Evolutionary conservation across 2,113 vertebrate species (phyloP).

Genomic region (Eubucco bourcierii): DNA sequence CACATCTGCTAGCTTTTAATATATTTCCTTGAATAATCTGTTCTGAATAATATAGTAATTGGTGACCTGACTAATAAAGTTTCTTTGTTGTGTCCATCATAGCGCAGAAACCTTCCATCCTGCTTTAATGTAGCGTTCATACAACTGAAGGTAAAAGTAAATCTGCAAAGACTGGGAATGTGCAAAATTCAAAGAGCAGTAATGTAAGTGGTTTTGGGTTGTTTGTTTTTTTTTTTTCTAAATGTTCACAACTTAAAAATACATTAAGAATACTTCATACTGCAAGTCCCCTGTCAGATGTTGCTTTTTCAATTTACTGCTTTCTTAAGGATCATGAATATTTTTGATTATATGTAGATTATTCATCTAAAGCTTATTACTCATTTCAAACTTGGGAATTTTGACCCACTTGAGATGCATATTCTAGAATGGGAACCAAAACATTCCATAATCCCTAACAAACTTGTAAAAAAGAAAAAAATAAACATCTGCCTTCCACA

Average conservation of each 20-base stretch:
- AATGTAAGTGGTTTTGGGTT: not conserved
- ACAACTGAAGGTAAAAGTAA: slow-evolving; percentile 42
- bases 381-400: slow-evolving; percentile 58
- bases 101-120: slow-evolving; percentile 37
- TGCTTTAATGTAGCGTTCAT: slow-evolving; percentile 27
- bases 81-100: slow-evolving; percentile 54
- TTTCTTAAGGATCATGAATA: slow-evolving; percentile 60
- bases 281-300: slow-evolving; percentile 5
- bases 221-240: not conserved
- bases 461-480: slow-evolving; percentile 70
- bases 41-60: slow-evolving; percentile 69
- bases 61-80: slow-evolving; percentile 74
- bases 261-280: slow-evolving; percentile 14
- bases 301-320: slow-evolving; percentile 53
- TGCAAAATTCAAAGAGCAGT: slow-evolving; percentile 36
- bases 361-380: slow-evolving; percentile 51
- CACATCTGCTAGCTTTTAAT: slow-evolving; percentile 58
- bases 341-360: slow-evolving; percentile 46
- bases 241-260: slow-evolving; percentile 37
- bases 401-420: slow-evolving; percentile 62
- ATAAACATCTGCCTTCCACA: slow-evolving; percentile 56
- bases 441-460: slow-evolving; percentile 59
- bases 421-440: slow-evolving; percentile 59
- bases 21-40: slow-evolving; percentile 71
- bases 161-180: not conserved